Conservation (phyloP, 2,888 invertebrate species). For the Hemicrepidius hirtus region DNA sequence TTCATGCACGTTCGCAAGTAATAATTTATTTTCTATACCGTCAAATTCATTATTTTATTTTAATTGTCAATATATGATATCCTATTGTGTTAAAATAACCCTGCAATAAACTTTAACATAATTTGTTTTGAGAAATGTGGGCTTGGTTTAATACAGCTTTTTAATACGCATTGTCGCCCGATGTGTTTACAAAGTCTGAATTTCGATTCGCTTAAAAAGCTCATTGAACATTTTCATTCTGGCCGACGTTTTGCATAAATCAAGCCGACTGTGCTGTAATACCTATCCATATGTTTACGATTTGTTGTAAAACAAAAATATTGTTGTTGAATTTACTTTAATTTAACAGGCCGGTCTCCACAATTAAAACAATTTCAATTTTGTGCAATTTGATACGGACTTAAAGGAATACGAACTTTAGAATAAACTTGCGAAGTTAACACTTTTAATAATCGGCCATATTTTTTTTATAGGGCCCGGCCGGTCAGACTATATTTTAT, state of each 20-base stretch:
- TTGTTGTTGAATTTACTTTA: conserved; percentile 7
- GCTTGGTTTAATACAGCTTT: conserved; percentile 15
- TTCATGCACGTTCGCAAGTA: conserved; percentile 38
- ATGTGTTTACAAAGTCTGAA: conserved; percentile 12
- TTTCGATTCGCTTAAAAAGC: conserved; percentile 25
- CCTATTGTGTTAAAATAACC: conserved; percentile 34
- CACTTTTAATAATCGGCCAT: too few species aligned
- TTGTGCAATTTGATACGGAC: not conserved
- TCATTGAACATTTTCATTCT: not conserved
- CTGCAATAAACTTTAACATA: conserved; percentile 13
- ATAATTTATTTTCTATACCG: conserved; percentile 32
- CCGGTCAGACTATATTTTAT: too few species aligned
- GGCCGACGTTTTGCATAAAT: not conserved
- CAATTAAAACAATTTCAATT: conserved; percentile 13
- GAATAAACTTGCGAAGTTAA: too few species aligned
- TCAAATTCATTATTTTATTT: conserved; percentile 26
- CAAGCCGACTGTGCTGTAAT: not conserved
- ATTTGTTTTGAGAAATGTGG: conserved; percentile 23
- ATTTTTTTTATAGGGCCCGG: too few species aligned
- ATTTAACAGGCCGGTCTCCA: not conserved
- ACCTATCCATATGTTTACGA: not conserved
- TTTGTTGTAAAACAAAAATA: not conserved
- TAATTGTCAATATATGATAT: conserved; percentile 28
- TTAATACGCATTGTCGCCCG: conserved; percentile 29
- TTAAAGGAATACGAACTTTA: too few species aligned